Conservation (phyloP, 2,797 vertebrate species). For the Petrocephalus sullivani region DNA sequence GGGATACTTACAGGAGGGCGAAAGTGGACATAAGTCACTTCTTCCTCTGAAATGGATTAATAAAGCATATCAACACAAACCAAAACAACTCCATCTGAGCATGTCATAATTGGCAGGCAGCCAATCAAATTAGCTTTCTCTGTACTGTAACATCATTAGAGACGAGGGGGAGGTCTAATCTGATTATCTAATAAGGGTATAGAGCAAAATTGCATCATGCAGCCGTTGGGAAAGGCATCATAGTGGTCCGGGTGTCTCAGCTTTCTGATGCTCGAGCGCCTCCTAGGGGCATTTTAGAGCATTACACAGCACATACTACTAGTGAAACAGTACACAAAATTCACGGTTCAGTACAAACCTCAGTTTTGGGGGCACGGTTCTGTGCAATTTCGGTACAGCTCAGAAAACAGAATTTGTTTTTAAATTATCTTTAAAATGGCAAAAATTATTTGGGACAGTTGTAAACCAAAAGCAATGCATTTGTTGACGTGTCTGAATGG, state of each 20-base stretch:
- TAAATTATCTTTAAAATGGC: background rate
- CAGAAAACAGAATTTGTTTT: background rate
- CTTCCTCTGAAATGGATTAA: slow-evolving; percentile 49
- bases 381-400: background rate
- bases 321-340: background rate
- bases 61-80: background rate
- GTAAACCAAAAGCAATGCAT: background rate
- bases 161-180: background rate
- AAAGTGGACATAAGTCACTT: slow-evolving; percentile 57
- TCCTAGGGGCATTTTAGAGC: background rate
- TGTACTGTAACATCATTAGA: slow-evolving; percentile 4
- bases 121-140: background rate
- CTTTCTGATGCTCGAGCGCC: background rate
- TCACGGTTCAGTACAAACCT: background rate
- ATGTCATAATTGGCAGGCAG: background rate
- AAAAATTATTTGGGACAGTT: background rate
- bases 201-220: background rate
- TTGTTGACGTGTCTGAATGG: background rate
- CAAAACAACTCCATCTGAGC: background rate
- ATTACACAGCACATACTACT: background rate
- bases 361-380: background rate
- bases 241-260: background rate
- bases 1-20: slow-evolving; percentile 51
- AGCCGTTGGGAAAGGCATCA: background rate
- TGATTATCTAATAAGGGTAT: background rate